Evolutionary conservation across 2,888 invertebrate genomes (phyloP).

Genomic region (Podabrus alpinus): DNA sequence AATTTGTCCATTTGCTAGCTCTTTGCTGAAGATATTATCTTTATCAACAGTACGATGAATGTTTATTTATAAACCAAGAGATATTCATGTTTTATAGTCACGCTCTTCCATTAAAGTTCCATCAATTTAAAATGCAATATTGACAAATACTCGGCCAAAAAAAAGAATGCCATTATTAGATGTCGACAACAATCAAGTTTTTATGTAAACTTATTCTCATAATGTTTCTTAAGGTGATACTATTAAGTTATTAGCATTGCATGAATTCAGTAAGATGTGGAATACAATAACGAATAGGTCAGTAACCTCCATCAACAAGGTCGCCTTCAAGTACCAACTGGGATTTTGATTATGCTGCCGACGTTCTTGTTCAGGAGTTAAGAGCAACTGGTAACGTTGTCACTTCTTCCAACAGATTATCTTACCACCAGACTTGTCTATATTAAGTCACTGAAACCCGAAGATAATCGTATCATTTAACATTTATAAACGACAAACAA

Average conservation of each 20-base stretch:
- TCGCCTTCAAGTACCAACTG: conserved; percentile 7
- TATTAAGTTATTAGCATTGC: conserved; percentile 15
- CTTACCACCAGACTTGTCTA: not conserved
- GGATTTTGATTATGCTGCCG: conserved; percentile 1
- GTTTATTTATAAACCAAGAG: not conserved
- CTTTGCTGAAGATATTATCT: not conserved
- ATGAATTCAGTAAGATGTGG: conserved; percentile 8
- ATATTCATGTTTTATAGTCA: not conserved
- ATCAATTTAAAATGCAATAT: not conserved
- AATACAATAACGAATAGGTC: conserved; percentile 12
- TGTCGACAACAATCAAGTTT: not conserved
- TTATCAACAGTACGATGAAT: not conserved
- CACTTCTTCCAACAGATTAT: not conserved
- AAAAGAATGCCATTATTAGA: not conserved
- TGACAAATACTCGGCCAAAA: not conserved
- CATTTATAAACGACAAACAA: not conserved
- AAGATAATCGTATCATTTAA: not conserved
- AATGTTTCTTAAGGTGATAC: conserved; percentile 8
- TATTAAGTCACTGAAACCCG: conserved; percentile 1
- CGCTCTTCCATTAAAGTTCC: not conserved
- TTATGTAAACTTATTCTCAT: not conserved
- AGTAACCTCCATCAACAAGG: conserved; percentile 16
- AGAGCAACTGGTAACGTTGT: not conserved
- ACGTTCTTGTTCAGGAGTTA: conserved; percentile 8
- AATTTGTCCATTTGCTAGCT: not conserved